These are phyloP conservation scores for Monoplex corrugatus DNA, from an alignment of 2,888 invertebrate species.

Conservation along the genomic window DNA sequence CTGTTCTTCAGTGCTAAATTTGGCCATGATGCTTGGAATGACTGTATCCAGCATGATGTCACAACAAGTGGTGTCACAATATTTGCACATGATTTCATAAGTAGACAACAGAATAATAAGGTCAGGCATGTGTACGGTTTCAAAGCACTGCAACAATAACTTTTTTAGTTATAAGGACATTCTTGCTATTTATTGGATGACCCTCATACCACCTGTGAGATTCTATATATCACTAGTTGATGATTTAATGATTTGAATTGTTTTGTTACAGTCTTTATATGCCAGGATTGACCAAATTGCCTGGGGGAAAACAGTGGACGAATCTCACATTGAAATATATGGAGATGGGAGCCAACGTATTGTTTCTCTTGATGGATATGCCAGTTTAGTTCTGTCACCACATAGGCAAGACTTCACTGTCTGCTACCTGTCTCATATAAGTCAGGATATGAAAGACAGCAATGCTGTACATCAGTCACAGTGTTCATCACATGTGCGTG, in stretches of 20 bases:
- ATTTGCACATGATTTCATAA: too few species aligned
- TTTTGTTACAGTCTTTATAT: constrained; percentile 71
- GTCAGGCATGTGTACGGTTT: too few species aligned
- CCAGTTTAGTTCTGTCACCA: constrained; percentile 73
- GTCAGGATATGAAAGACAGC: constrained; percentile 58
- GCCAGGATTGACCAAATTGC: constrained; percentile 69
- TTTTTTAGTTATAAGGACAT: too few species aligned
- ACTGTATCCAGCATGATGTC: too few species aligned
- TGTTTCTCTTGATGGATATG: constrained; percentile 74
- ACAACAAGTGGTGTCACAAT: too few species aligned
- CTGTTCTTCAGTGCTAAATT: too few species aligned
- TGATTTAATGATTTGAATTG: neutral
- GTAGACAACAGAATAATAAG: too few species aligned
- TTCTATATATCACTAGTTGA: neutral
- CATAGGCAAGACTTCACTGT: constrained; percentile 76
- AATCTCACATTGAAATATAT: constrained; percentile 64
- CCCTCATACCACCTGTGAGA: too few species aligned
- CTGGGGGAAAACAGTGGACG: constrained; percentile 67
- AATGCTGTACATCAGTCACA: neutral
- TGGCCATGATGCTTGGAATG: too few species aligned
- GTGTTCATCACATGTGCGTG: neutral
- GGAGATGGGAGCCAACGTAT: constrained; percentile 73
- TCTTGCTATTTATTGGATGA: too few species aligned
- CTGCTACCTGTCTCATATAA: constrained; percentile 72
- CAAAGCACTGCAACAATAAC: too few species aligned